Evolutionary conservation across 2,797 vertebrate genomes (phyloP), one percentile per base, ranked within the genome.

Genomic region (Malacoctenus gilli): DNA sequence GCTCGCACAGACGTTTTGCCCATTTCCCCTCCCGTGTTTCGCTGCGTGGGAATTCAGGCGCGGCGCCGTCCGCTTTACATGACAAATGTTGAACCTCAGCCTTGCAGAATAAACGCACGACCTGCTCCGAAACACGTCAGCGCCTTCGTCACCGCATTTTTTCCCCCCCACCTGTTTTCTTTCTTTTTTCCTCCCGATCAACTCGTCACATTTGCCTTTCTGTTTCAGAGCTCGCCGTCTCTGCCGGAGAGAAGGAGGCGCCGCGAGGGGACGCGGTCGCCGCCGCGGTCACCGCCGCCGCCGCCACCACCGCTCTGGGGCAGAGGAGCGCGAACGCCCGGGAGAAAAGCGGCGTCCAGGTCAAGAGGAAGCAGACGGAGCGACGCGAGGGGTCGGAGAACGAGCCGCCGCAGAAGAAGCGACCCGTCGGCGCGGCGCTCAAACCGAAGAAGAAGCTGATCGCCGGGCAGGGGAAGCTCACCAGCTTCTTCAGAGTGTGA

Each of bases 381-480:
- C 67, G 81, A 82, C 66, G 84, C n/a, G n/a, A 79, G 68, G 81
- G 79, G 66, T 73, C 89, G 32, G 92, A 92, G 85, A 93, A 91
- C 52, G 87, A 94, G 82, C 90, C 85, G 60, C 87, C 85, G 42
- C 86, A 79, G 77, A 92, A 93, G 89, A 93, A 90, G 83, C 80
- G 62, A 71, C 59, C 83, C 30, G 80, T 84, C 40, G 78, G 60
- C 61, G 43, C 70, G 71, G 53, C 62, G 66, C 62, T 64, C 6
- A 74, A 54, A 62, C 95, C 89, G 83, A 95, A 91, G 76, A 88
- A 85, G 83, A 95, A 91, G 69, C 76, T 95, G 67, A 94, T 98
- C 44, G 73, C 85, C 18, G 97, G 96, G 52, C 97, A 98, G 79
- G 81, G 91, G 38, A 98, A 93, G 72, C 78, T 98, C 34, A 98